Evolutionary conservation across 2,113 vertebrate species (phyloP), one percentile per base, ranked within the genome.

Genomic region (Phalacrocorax pelagicus): DNA sequence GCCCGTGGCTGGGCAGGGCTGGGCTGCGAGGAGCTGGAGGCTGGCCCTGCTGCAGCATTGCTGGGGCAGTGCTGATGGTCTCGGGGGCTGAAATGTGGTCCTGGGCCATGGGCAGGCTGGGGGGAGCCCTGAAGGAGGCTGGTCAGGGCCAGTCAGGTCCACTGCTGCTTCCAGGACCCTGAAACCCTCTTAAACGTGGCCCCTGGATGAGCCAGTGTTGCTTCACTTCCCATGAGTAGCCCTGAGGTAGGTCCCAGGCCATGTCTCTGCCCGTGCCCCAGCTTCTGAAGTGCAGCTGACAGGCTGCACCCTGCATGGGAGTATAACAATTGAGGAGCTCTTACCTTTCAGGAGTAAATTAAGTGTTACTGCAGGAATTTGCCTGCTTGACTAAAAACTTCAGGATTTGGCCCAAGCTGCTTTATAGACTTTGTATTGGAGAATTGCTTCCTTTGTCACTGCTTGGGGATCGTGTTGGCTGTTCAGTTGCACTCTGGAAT

Each of bases 271-370:
- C 74, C 19, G 16, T 78, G 23, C 46, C 17, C 12, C 63, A 69
- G 11, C 12, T 36, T 40, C 55, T 66, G 46, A 47, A 40, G 15
- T 8, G 4, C 16, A 70, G 40, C 30, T 55, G 47, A 19, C 19
- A 91, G 62, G 9, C 49, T 78, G 44, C 12, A n/a, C 8, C 24
- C 15, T 2, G 0, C 19, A 14, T 38, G 27, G 36, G 34, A 49
- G 5, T 9, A 15, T 6, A 61, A 30, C n/a, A 42, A 4, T 3
- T 2, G 23, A n/a, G 15, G 13, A 0, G 0, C 18, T 16, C 40
- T 54, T n/a, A 38, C 22, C 15, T 67, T 49, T 52, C 26, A 54
- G 49, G 3, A 49, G 38, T 34, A 44, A 55, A 57, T 9, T 46
- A 55, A 51, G 22, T 54, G 4, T 34, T 74, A 58, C 16, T 58